These are phyloP conservation scores for Orgyia antiqua DNA, from an alignment of 2,888 invertebrate species.

Conservation along the genomic window DNA sequence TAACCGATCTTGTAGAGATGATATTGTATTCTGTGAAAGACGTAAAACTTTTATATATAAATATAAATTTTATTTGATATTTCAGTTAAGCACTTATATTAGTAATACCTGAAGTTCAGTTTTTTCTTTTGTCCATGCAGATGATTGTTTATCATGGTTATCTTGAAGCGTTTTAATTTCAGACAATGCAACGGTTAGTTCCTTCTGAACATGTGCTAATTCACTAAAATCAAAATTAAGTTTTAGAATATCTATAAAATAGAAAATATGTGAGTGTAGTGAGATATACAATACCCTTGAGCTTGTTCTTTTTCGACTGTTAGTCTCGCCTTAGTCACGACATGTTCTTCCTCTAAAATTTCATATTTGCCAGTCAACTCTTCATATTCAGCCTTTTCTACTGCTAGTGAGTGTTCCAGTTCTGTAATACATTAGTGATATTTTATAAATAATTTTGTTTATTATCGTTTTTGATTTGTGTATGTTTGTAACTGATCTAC, in stretches of 20 bases:
- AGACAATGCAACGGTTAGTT: constrained; percentile 77
- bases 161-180: constrained; percentile 83
- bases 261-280: not conserved
- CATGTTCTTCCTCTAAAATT: constrained; percentile 89
- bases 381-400: constrained; percentile 85
- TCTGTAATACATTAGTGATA: constrained; percentile 55
- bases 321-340: constrained; percentile 88
- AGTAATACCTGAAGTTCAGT: constrained; percentile 82
- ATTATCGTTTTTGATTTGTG: not conserved
- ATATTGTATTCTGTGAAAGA: constrained; percentile 50
- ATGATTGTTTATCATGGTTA: constrained; percentile 80
- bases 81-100: too few relatives aligned
- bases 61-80: too few relatives aligned
- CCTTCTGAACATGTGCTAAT: constrained; percentile 79
- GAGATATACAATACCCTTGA: constrained; percentile 72
- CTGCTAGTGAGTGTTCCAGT: constrained; percentile 81
- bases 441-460: not conserved
- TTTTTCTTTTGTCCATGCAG: constrained; percentile 86
- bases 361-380: constrained; percentile 91
- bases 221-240: constrained; percentile 65
- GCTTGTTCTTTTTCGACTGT: constrained; percentile 89
- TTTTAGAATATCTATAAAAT: not conserved
- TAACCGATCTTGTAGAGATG: constrained; percentile 66
- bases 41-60: too few relatives aligned
- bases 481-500: not conserved